Percentiles rank a stretch among this genome's conserved stretches.
phyloP scores from a whole-genome alignment of 1,140 invertebrate species.

The Cherax quadricarinatus region DNA sequence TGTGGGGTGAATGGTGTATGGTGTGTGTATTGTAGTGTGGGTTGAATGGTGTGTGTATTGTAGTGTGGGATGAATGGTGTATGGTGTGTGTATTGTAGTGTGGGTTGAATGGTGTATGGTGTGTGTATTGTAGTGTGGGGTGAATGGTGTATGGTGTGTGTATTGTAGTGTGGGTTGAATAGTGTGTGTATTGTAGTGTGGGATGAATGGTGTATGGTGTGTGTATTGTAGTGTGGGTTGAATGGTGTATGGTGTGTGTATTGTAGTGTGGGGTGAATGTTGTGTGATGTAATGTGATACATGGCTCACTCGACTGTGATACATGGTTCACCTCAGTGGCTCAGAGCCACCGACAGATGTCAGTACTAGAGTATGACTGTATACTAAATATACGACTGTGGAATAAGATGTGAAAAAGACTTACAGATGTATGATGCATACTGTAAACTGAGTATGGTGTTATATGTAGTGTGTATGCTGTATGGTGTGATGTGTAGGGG shows the following conservation, averaged over 20 bases:
- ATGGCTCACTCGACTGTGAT: no score
- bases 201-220: not conserved
- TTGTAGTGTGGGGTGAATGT: not conserved
- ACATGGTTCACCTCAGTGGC: no score
- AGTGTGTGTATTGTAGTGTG: not conserved
- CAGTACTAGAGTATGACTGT: no score
- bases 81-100: not conserved
- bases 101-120: not conserved
- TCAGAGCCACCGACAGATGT: no score
- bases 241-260: not conserved
- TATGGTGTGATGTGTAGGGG: no score
- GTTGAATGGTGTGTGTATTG: not conserved
- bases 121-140: not conserved
- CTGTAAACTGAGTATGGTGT: no score
- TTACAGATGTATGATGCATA: no score
- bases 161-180: not conserved
- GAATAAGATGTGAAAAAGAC: no score
- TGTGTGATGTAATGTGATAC: not conserved
- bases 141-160: constrained; percentile 32
- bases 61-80: not conserved
- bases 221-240: not conserved
- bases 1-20: not conserved
- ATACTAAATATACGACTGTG: no score
- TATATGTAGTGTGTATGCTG: no score
- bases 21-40: not conserved